Conservation (phyloP, 2,797 vertebrate species). For the Falco biarmicus region DNA sequence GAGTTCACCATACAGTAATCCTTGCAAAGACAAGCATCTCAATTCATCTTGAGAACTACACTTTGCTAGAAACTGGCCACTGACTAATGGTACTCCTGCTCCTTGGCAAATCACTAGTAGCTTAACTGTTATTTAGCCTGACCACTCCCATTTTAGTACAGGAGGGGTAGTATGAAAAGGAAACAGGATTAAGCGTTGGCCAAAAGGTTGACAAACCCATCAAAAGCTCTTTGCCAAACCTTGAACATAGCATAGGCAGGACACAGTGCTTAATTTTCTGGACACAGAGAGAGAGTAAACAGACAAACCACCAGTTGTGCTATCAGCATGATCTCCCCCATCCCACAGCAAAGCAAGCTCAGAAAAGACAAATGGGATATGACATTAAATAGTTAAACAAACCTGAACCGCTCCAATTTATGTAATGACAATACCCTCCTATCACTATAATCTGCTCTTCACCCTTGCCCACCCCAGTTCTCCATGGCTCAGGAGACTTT, state of each 20-base stretch:
- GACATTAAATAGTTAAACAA: slow-evolving; percentile 27
- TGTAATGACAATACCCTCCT: slow-evolving; percentile 6
- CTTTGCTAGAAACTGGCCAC: background rate
- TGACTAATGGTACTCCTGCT: background rate
- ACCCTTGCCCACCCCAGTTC: background rate
- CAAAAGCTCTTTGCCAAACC: background rate
- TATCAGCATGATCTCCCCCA: background rate
- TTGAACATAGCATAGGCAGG: background rate
- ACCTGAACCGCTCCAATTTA: slow-evolving; percentile 18
- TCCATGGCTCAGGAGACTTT: background rate
- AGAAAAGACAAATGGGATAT: background rate
- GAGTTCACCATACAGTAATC: background rate
- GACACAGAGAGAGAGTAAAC: background rate
- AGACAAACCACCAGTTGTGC: background rate
- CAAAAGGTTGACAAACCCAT: background rate
- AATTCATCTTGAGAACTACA: background rate
- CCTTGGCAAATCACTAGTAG: background rate
- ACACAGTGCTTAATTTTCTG: background rate
- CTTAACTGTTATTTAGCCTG: background rate
- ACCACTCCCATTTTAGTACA: background rate
- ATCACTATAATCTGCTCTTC: slow-evolving; percentile 9
- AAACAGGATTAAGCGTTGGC: background rate
- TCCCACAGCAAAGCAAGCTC: background rate
- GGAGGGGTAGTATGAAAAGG: background rate
- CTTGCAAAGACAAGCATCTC: background rate